phyloP scores from a whole-genome alignment of 2,888 invertebrate genomes.

The Mesochorus sp. region DNA sequence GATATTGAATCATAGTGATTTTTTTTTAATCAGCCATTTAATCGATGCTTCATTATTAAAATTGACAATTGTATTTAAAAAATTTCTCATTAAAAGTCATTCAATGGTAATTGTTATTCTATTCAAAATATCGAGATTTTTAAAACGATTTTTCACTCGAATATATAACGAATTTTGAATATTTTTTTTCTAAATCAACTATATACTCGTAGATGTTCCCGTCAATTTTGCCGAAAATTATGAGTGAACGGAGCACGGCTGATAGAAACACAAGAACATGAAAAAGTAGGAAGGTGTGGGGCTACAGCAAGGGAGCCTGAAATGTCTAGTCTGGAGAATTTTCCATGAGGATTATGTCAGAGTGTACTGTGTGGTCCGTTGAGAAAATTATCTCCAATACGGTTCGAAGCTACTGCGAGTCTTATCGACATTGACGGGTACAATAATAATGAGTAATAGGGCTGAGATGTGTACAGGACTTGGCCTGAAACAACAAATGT shows the following conservation, averaged over 20 bases:
- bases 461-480: slow-evolving; percentile 1
- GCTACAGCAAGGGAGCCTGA: slow-evolving; percentile 1
- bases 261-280: background rate
- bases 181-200: too few relatives aligned
- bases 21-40: too few relatives aligned
- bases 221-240: background rate
- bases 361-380: slow-evolving; percentile 4
- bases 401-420: slow-evolving; percentile 36
- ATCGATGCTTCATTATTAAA: too few relatives aligned
- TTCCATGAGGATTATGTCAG: slow-evolving; percentile 46
- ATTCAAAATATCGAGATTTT: too few relatives aligned
- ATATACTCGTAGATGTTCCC: too few relatives aligned
- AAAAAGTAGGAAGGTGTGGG: background rate
- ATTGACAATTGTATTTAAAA: too few relatives aligned
- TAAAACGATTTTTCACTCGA: too few relatives aligned
- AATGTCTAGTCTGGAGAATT: slow-evolving; percentile 33
- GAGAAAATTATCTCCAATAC: slow-evolving; percentile 59
- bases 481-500: slow-evolving; percentile 63
- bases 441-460: slow-evolving; percentile 59
- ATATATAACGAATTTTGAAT: too few relatives aligned
- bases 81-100: too few relatives aligned
- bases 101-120: too few relatives aligned
- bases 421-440: slow-evolving; percentile 64
- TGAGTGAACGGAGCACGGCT: background rate
- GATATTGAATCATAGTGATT: too few relatives aligned